Conservation (phyloP, 37 sponge, comb jelly and placozoan species). For the Theonella swinhoei region DNA sequence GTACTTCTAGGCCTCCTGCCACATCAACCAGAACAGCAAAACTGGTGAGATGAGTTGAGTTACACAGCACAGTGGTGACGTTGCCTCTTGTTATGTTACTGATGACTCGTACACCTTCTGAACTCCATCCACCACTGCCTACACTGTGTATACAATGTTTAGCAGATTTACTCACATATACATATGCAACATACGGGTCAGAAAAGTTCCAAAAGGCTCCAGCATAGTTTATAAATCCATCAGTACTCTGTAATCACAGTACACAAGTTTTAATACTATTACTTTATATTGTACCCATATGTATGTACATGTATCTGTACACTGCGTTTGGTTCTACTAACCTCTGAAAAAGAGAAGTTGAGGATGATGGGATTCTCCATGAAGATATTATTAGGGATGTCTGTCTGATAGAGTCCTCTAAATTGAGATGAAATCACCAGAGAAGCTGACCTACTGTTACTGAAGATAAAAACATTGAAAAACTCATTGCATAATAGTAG, state of each 20-base stretch:
- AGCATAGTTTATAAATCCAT: background rate
- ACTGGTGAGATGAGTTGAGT: constrained; percentile 19
- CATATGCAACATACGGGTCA: background rate
- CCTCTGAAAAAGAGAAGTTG: background rate
- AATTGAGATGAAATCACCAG: no score
- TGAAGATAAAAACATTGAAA: no score
- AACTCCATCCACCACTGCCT: background rate
- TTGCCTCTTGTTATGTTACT: background rate
- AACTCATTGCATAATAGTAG: no score
- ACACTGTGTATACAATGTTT: no score
- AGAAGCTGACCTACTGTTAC: no score
- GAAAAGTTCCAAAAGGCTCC: background rate
- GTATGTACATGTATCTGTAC: background rate
- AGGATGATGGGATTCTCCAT: background rate
- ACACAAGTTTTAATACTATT: no score
- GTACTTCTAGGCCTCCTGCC: background rate
- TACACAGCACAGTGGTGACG: background rate
- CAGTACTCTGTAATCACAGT: no score
- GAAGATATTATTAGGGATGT: no score
- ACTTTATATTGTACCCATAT: no score
- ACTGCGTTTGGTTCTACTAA: background rate
- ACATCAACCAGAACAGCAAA: constrained; percentile 50
- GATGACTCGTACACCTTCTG: background rate
- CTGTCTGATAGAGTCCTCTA: no score
- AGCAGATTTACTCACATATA: no score